Base-by-base conservation (phyloP, 2,888 invertebrate species). In the Malacosoma neustria region DNA sequence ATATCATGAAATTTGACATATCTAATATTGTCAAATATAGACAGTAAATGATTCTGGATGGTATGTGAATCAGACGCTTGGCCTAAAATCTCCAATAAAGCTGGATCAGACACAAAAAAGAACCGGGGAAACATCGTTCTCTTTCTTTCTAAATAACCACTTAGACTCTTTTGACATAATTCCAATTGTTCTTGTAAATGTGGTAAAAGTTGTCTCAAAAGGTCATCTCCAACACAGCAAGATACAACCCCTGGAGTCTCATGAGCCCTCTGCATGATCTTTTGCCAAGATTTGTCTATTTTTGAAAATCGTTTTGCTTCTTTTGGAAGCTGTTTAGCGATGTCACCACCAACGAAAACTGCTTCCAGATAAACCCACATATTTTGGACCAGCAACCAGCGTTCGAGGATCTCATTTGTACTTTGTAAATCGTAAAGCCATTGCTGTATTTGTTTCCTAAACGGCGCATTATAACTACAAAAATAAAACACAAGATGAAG, bases 341-440 rank as follows among this genome's bases (percentile, higher is more conserved):
- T 98, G 65, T 98, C 98, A 38, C 98, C 98, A 2, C 98, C 98
- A 0, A 98, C 98, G 72, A 98, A 98, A 1, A 98, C 98, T 0
- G 98, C 98, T 73, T 98, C 98, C 13, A 98, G 82, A 65, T 98
- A 98, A 0, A 98, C 97, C 98, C 98, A 98, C 92, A 98, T 94
- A 66, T 98, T 98, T 73, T 98, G 98, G 0, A 98, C 98, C 1
- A 97, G 87, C 31, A 98, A 87, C 98, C 98, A 98, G 42, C 97
- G 89, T 71, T 98, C 98, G 37, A 98, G 87, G 57, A 98, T 97
- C 75, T 98, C 98, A 67, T 98, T 97, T 0, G 98, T 97, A 65
- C 96, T 97, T 35, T 97, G 96, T 36, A 98, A 80, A 71, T 98
- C 97, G 48, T 92, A 91, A 1, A 98, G 91, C 98, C 98, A 98